Percentiles rank a stretch among this genome's conserved stretches.
Evolutionary conservation across 2,113 vertebrate species (phyloP).

Genomic region (Argyrosomus japonicus): DNA sequence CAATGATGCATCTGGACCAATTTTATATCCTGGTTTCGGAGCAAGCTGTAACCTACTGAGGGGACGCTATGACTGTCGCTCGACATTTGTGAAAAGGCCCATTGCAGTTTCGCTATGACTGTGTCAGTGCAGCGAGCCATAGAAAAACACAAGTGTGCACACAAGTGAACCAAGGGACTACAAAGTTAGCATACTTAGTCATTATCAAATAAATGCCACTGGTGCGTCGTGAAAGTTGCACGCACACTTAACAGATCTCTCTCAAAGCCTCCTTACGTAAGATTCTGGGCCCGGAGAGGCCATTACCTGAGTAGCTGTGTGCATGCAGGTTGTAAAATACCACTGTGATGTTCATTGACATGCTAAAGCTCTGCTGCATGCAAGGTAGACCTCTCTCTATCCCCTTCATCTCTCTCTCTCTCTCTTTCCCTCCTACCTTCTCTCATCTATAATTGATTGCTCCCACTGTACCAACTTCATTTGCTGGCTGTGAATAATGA

Average conservation of each 20-base stretch:
- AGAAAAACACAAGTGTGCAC: constrained; percentile 42
- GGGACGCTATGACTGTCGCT: constrained; percentile 63
- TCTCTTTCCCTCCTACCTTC: constrained; percentile 67
- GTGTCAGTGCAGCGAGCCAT: constrained; percentile 39
- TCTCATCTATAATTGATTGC: constrained; percentile 86
- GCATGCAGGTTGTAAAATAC: constrained; percentile 52
- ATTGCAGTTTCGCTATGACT: constrained; percentile 79
- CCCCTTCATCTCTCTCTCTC: constrained; percentile 59
- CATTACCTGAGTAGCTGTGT: constrained; percentile 38
- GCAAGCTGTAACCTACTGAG: constrained; percentile 50
- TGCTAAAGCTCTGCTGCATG: constrained; percentile 67
- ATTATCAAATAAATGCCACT: constrained; percentile 26
- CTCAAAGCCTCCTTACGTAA: constrained; percentile 15
- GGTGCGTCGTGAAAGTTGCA: constrained; percentile 27
- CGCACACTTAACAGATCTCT: constrained; percentile 11
- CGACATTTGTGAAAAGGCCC: constrained; percentile 67
- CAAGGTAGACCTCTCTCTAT: constrained; percentile 59
- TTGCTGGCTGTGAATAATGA: constrained; percentile 84
- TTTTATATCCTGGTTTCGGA: constrained; percentile 71
- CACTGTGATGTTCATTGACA: constrained; percentile 58
- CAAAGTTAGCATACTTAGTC: constrained; percentile 16
- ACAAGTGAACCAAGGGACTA: constrained; percentile 19
- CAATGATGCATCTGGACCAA: constrained; percentile 64
- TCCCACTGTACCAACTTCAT: constrained; percentile 85
- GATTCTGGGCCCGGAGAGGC: constrained; percentile 29